These are phyloP conservation scores for Theonella swinhoei DNA, from an alignment of 37 sponge, comb jelly and placozoan genomes.

Conservation along the genomic window DNA sequence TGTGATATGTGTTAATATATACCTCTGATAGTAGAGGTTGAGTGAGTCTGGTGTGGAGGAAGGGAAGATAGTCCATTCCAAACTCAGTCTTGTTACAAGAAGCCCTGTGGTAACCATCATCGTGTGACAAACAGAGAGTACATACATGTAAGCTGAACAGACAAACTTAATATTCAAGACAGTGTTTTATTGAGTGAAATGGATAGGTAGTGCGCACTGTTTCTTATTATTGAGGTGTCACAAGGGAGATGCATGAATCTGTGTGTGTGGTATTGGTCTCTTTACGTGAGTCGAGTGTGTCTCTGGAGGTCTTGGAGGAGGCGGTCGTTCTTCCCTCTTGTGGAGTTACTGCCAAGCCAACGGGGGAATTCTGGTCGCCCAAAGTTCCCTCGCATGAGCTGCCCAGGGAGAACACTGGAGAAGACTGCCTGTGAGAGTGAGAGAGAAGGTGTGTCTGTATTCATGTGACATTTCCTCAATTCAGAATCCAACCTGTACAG, in stretches of 20 bases:
- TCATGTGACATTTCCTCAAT: too few relatives aligned
- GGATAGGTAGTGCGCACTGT: too few relatives aligned
- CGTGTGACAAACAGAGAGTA: neutral
- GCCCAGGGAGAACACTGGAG: conserved; percentile 90
- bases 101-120: conserved; percentile 38
- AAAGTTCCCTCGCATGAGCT: conserved; percentile 71
- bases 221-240: too few relatives aligned
- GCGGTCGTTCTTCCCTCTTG: conserved; percentile 51
- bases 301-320: conserved; percentile 71
- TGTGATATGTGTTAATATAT: neutral
- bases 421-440: conserved; percentile 67
- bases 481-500: conserved; percentile 63
- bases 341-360: conserved; percentile 93
- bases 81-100: conserved; percentile 79
- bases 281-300: conserved; percentile 75
- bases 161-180: conserved; percentile 3
- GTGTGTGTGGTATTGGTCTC: neutral
- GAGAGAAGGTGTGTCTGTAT: too few relatives aligned
- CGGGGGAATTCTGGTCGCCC: conserved; percentile 83
- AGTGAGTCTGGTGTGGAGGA: conserved; percentile 45
- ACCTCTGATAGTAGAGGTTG: conserved; percentile 68
- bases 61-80: conserved; percentile 79
- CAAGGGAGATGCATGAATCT: neutral
- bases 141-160: neutral
- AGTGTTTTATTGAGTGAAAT: too few relatives aligned